Conservation (phyloP, 2,113 vertebrate species). For the Esox niger region DNA sequence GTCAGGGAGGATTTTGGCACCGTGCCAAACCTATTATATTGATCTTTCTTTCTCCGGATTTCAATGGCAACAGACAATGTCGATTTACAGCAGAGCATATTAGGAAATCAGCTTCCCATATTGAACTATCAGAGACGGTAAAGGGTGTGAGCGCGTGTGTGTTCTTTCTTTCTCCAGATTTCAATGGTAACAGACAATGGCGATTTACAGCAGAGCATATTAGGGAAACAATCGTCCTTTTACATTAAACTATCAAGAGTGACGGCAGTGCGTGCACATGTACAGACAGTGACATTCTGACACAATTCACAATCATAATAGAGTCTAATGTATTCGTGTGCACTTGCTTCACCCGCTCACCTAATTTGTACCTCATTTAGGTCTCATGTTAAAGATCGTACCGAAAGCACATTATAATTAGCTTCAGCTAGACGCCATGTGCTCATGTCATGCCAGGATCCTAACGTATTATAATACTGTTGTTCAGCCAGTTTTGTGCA, state of each 20-base stretch:
- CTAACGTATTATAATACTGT: conserved; percentile 49
- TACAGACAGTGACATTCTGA: conserved; percentile 25
- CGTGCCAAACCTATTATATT: conserved; percentile 80
- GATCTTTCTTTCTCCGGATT: conserved; percentile 79
- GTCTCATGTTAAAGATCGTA: conserved; percentile 15
- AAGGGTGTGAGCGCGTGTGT: too few relatives aligned
- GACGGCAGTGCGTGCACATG: conserved; percentile 20
- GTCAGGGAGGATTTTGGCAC: conserved; percentile 75
- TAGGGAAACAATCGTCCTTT: too few relatives aligned
- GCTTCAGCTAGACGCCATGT: conserved; percentile 35
- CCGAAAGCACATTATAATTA: conserved; percentile 56
- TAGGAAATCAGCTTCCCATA: conserved; percentile 65
- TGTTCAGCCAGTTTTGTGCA: conserved; percentile 63
- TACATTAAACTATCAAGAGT: too few relatives aligned
- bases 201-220: conserved; percentile 76
- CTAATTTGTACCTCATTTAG: conserved; percentile 22
- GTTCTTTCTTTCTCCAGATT: conserved; percentile 78
- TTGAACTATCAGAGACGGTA: conserved; percentile 56
- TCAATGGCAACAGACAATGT: conserved; percentile 76
- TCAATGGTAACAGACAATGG: conserved; percentile 76
- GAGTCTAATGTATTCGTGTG: conserved; percentile 28
- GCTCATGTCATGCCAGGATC: conserved; percentile 56
- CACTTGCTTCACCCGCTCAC: too few relatives aligned
- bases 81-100: conserved; percentile 77
- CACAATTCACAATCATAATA: conserved; percentile 27